Evolutionary conservation across 1,140 invertebrate genomes (phyloP), one percentile per base, ranked within the genome.

Genomic region (Steinernema feltiae): DNA sequence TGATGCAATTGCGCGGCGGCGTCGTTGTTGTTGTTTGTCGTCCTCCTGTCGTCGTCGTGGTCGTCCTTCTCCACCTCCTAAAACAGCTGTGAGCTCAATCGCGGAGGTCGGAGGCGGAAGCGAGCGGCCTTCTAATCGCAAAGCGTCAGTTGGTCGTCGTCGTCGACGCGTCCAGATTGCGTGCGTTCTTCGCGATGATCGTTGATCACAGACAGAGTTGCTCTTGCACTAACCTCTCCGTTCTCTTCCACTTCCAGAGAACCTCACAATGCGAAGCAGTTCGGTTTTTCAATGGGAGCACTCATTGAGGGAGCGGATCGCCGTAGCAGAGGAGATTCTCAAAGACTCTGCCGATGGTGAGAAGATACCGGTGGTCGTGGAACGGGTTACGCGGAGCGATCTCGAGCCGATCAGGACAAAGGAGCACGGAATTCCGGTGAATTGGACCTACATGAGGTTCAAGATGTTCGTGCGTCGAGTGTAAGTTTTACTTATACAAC

Each of bases 221-320:
- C 35, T 7, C 35, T 41, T 18, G 35, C 35, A 7, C 53, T 63
- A 63, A 63, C 24, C 53, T n/a, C 53, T 63, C 24, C 24, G 2
- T 63, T 21, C 3, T 21, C 53, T 41, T 41, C 41, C 41, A 46
- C 41, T 63, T 63, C 24, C 53, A 63, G 53, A 63, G 7, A 7
- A 17, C 15, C 53, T 63, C 53, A 3, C 12, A 63, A 63, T 63
- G 53, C 53, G 24, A 15, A 7, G 53, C 53, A 21, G 7, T 63
- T 63, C 53, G 53, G 53, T 63, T 63, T 63, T 63, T 63, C 53
- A 63, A 63, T 63, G 53, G 53, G 53, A 63, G 24, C 24, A 63
- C 53, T 63, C 53, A 63, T 63, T 63, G 53, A 63, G 24, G 24
- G 53, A 63, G 24, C 53, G 53, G 24, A 7, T 63, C 53, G 53